These are phyloP conservation scores for Meriones psammophilus DNA, from an alignment of 2,797 vertebrate genomes.

Conservation along the genomic window DNA sequence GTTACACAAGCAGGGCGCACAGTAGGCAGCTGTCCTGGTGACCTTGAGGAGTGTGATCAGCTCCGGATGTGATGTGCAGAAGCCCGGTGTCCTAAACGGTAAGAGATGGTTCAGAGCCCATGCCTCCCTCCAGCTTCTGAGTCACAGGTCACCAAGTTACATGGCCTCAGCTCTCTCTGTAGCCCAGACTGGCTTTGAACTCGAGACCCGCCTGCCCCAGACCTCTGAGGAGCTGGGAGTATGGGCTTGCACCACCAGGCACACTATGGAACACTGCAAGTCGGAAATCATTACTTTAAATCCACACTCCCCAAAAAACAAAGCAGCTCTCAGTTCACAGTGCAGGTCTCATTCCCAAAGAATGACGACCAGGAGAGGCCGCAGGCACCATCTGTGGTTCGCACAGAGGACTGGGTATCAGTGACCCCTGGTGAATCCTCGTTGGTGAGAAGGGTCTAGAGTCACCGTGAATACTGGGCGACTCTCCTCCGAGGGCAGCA, in stretches of 20 bases:
- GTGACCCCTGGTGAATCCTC: not conserved
- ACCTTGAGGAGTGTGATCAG: not conserved
- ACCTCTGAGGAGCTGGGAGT: not conserved
- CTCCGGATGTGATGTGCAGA: not conserved
- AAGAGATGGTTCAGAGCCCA: not conserved
- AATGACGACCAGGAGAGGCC: not conserved
- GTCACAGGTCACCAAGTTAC: not conserved
- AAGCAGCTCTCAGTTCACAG: not conserved
- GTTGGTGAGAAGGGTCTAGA: not conserved
- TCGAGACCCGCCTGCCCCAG: not conserved
- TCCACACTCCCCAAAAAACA: not conserved
- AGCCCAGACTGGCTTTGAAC: not conserved
- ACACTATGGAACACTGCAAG: slow-evolving; percentile 2
- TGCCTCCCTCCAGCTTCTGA: not conserved
- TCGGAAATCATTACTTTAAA: not conserved
- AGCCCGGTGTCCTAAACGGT: not conserved
- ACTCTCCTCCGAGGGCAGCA: not conserved
- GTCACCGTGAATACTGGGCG: not conserved
- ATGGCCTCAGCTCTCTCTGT: not conserved
- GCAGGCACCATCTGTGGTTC: not conserved
- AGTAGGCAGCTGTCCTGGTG: too few species aligned
- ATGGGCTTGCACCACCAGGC: too few species aligned
- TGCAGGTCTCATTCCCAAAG: not conserved
- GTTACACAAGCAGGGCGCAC: not conserved
- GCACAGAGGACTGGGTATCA: not conserved